phyloP scores from a whole-genome alignment of 2,888 invertebrate genomes.

The Lutraria lutraria region DNA sequence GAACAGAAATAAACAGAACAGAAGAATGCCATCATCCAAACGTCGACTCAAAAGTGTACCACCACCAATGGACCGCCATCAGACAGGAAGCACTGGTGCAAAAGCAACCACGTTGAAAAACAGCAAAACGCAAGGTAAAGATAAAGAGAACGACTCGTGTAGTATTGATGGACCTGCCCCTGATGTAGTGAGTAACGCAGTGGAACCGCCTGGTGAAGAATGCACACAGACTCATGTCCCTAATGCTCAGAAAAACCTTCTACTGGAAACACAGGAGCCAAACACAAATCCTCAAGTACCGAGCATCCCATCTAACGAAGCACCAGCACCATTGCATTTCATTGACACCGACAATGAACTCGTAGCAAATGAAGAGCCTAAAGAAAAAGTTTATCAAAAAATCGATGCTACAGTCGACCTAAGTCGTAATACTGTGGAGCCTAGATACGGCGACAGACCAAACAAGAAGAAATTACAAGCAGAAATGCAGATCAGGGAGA shows the following conservation, averaged over 20 bases:
- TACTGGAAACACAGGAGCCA: not conserved
- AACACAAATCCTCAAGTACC: not conserved
- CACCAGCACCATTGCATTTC: not conserved
- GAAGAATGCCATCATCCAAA: not conserved
- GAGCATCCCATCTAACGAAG: not conserved
- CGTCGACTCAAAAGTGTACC: constrained; percentile 22
- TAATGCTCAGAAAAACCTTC: not conserved
- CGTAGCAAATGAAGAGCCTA: not conserved
- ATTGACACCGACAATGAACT: not conserved
- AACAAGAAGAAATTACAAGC: constrained; percentile 50
- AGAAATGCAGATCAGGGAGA: constrained; percentile 27
- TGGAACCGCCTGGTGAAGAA: not conserved
- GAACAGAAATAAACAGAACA: not conserved
- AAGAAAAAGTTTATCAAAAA: constrained; percentile 9
- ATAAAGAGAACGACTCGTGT: not conserved
- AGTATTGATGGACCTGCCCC: not conserved
- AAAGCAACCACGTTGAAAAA: not conserved
- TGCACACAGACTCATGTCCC: not conserved
- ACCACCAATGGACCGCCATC: not conserved
- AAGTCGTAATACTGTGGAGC: constrained; percentile 41
- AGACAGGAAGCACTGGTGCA: not conserved
- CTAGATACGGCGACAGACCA: constrained; percentile 41
- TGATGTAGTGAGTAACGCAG: not conserved
- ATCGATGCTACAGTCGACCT: constrained; percentile 41
- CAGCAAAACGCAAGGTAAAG: not conserved